A percentile compares a stretch with the other conserved stretches of the same genome.
These are phyloP conservation scores for Drosophila ficusphila DNA, from an alignment of 1,140 invertebrate genomes.

Conservation along the genomic window DNA sequence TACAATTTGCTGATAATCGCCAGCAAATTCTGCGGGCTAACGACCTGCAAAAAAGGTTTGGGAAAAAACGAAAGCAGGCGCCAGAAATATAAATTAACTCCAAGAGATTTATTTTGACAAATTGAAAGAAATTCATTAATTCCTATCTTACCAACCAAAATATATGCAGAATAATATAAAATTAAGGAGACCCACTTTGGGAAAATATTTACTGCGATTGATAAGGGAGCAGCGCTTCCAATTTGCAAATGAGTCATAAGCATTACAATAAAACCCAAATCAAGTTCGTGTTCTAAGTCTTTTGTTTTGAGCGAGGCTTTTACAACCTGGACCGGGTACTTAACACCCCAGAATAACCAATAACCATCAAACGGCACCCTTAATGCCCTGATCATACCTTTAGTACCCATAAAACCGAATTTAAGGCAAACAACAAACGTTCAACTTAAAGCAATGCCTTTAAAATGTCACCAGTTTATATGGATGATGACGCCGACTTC, in stretches of 20 bases:
- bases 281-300: constrained; percentile 71
- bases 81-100: constrained; percentile 18
- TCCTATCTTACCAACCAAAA: too few species aligned
- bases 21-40: constrained; percentile 53
- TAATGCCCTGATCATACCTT: constrained; percentile 41
- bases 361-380: constrained; percentile 49
- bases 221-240: constrained; percentile 9
- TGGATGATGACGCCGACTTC: constrained; percentile 18
- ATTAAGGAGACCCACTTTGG: too few species aligned
- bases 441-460: constrained; percentile 19
- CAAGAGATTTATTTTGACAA: not conserved
- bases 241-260: constrained; percentile 42
- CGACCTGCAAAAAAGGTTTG: constrained; percentile 56
- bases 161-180: too few species aligned
- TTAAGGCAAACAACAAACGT: constrained; percentile 55
- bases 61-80: constrained; percentile 13
- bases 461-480: constrained; percentile 53
- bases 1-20: constrained; percentile 55
- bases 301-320: constrained; percentile 54
- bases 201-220: constrained; percentile 21
- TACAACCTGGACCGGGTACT: constrained; percentile 38
- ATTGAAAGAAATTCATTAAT: too few species aligned
- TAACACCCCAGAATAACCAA: constrained; percentile 59
- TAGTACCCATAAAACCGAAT: constrained; percentile 58
- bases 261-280: constrained; percentile 19